Conservation (phyloP, 2,888 invertebrate genomes). For the Pheosia tremula region DNA sequence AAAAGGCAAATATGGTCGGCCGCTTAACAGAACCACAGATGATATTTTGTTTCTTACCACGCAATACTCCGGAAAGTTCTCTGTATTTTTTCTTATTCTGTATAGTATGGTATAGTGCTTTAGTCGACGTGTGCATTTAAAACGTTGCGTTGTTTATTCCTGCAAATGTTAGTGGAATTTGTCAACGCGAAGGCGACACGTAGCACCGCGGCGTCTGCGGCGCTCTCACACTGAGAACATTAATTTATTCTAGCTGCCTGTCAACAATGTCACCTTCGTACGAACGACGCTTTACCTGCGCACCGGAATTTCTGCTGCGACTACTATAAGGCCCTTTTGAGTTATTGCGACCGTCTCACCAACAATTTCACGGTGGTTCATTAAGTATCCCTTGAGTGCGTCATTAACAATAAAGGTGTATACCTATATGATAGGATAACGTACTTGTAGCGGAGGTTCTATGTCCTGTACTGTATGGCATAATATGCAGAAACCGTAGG, state of each 20-base stretch:
- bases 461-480: not conserved
- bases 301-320: conserved; percentile 15
- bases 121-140: not conserved
- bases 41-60: no score
- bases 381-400: conserved; percentile 1
- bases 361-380: conserved; percentile 3
- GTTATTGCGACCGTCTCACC: conserved; percentile 4
- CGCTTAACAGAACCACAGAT: no score
- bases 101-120: no score
- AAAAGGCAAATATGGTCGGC: no score
- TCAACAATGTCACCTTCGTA: conserved; percentile 40
- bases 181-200: conserved; percentile 30
- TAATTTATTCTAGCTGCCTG: conserved; percentile 48
- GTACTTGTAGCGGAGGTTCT: not conserved
- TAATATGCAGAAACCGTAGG: no score
- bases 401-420: not conserved
- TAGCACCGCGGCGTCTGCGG: conserved; percentile 43
- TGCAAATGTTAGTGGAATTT: conserved; percentile 38
- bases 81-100: no score
- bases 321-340: conserved; percentile 18
- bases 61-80: no score
- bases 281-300: conserved; percentile 26
- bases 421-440: no score
- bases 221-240: conserved; percentile 18
- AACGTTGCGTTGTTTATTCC: conserved; percentile 20